These are phyloP conservation scores for Linurgus olivaceus DNA, from an alignment of 2,797 vertebrate species.

Conservation along the genomic window DNA sequence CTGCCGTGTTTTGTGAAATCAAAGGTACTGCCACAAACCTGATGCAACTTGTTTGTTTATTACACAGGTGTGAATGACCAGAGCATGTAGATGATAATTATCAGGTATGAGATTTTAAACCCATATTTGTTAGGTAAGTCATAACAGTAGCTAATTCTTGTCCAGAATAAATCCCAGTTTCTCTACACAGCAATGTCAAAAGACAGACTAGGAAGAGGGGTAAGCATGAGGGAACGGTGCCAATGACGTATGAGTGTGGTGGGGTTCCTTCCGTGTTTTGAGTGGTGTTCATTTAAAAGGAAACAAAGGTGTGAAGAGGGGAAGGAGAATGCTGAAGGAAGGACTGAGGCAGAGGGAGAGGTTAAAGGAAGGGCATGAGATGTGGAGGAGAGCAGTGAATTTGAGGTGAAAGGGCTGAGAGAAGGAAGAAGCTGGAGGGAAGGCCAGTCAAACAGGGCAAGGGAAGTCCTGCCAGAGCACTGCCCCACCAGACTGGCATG, in stretches of 20 bases:
- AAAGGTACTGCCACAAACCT: slow-evolving; percentile 25
- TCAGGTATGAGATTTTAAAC: slow-evolving; percentile 6
- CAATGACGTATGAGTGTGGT: fast-evolving
- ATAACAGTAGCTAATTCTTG: neutral
- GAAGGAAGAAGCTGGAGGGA: neutral
- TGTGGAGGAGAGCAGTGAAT: neutral
- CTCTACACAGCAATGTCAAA: neutral
- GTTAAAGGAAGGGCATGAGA: neutral
- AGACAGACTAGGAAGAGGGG: neutral
- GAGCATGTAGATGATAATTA: neutral
- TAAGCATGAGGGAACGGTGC: neutral
- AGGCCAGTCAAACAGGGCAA: neutral
- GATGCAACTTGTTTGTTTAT: slow-evolving; percentile 52
- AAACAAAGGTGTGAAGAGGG: fast-evolving
- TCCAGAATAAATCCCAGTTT: neutral
- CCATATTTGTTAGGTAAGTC: slow-evolving; percentile 13
- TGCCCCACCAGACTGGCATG: neutral
- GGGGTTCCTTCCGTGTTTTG: fast-evolving
- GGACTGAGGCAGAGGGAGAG: neutral
- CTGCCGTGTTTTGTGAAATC: neutral
- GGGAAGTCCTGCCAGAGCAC: neutral
- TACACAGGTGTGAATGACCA: slow-evolving; percentile 26
- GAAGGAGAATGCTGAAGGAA: neutral
- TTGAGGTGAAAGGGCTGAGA: neutral
- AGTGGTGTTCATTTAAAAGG: neutral